Evolutionary conservation across 2,797 vertebrate genomes (phyloP), one percentile per base, ranked within the genome.

Genomic region (Myotis findleyi): DNA sequence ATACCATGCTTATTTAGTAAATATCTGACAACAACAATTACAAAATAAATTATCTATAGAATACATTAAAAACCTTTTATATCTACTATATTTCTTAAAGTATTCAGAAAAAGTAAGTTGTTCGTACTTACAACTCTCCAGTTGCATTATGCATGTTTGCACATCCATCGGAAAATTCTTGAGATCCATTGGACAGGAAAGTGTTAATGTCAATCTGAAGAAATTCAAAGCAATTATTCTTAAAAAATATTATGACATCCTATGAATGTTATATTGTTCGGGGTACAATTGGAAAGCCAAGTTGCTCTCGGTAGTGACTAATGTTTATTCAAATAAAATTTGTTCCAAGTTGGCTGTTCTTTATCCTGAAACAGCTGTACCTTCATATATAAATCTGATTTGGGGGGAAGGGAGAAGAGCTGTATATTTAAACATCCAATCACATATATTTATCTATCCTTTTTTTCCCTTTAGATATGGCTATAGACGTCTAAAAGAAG

Each of bases 121-220:
- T 20, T 7, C 57, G 84, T 93, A 99, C 99, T 99, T 98, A 99
- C 99, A 99, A 97, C 99, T 99, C 98, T 99, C 99, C 97, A 99
- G 97, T 97, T 99, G 99, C 99, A 99, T 99, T 97, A 99, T 99
- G 96, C 99, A 99, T 7, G 99, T 99, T 98, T 99, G 99, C 51
- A 99, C 99, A 93, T 99, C 99, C 99, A 99, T 99, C 25, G 99
- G 99, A 97, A 99, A 99, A 98, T 99, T 99, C 97, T 99, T 99
- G 73, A 99, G 99, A 97, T 99, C 99, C 99, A 99, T 99, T 3
- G 99, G 99, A 97, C 99, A 99, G 27, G 99, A 99, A 57, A 99
- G 98, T 51, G 99, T 99, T 98, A 99, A 98, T 25, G 99, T 99
- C 96, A 99, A 98, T 95, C 99, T 99, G 98, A 97, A 98, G 98